phyloP scores from a whole-genome alignment of 2,797 vertebrate species.

The Myripristis jacobus region DNA sequence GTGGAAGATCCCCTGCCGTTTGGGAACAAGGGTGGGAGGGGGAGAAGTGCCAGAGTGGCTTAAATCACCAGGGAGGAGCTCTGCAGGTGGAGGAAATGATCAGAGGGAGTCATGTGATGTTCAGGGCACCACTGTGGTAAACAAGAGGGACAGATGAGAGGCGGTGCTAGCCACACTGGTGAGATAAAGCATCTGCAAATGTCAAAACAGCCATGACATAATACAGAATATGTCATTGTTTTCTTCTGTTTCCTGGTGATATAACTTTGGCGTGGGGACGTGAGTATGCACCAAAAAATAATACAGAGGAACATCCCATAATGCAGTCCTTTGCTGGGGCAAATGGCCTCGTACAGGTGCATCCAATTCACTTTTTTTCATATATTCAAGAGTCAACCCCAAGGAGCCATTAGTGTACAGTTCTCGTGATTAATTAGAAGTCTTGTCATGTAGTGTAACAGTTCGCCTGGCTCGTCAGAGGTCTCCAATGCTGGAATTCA shows the following conservation, averaged over 20 bases:
- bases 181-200: not conserved
- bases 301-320: no score
- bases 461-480: slow-evolving; percentile 68
- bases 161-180: not conserved
- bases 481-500: slow-evolving; percentile 73
- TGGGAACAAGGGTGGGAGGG: slow-evolving; percentile 59
- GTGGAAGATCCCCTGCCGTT: slow-evolving; percentile 56
- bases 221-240: no score
- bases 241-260: not conserved
- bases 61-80: slow-evolving; percentile 70
- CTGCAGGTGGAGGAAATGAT: slow-evolving; percentile 72
- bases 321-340: not conserved
- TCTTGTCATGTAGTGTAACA: slow-evolving; percentile 62
- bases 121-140: slow-evolving; percentile 36
- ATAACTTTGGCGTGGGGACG: not conserved
- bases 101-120: slow-evolving; percentile 67
- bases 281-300: not conserved
- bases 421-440: slow-evolving; percentile 72
- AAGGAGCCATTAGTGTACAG: slow-evolving; percentile 50
- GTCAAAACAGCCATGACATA: not conserved
- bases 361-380: slow-evolving; percentile 19
- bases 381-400: slow-evolving; percentile 23
- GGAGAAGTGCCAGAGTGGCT: slow-evolving; percentile 71
- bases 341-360: slow-evolving; percentile 23
- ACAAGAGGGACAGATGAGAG: slow-evolving; percentile 36